Base-by-base conservation (phyloP, 2,113 vertebrate genomes). In the Syngnathoides biaculeatus region DNA sequence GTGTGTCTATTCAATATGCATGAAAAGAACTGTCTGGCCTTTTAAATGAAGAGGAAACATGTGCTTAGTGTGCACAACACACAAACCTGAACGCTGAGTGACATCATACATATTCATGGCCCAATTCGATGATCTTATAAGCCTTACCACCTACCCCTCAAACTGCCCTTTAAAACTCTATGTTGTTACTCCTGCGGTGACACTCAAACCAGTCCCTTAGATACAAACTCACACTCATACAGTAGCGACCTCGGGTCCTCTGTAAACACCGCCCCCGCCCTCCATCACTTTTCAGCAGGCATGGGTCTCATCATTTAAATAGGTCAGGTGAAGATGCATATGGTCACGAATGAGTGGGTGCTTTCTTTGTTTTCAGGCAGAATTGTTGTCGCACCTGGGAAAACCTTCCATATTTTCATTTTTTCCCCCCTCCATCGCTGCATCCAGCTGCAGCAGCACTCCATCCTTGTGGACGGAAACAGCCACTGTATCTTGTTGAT, bases 241-340 rank as follows among this genome's bases (percentile, higher is more conserved):
- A 35, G 30, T 35, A 20, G 62, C 8, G 47, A 66, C 64, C 59
- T 70, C 61, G 22, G 26, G 69, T 77, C 73, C 69, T 65, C 47
- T 59, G 14, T 62, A 73, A 79, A 79, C 27, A n/a, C n/a, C n/a
- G n/a, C n/a, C n/a, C n/a, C n/a, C n/a, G n/a, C 65, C 61, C 67
- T 55, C 57, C 20, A 35, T 1, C 24, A 27, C 24, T 27, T 24
- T 14, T 74, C 69, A 79, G 72, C 73, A 69, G 60, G 55, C 71
- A 56, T 63, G 19, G 35, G 71, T 80, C 69, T 69, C 69, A 80
- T 78, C 65, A 69, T 61, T 65, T 73, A 82, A 80, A 83, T 56
- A 75, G 80, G 65, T 74, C 67, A 72, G 30, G 43, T 27, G 77
- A 79, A 63, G 64, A 62, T 60, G 35, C 70, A 53, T 14, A 67